These are phyloP conservation scores for Ferrisia virgata DNA, from an alignment of 2,888 invertebrate species.

Conservation along the genomic window DNA sequence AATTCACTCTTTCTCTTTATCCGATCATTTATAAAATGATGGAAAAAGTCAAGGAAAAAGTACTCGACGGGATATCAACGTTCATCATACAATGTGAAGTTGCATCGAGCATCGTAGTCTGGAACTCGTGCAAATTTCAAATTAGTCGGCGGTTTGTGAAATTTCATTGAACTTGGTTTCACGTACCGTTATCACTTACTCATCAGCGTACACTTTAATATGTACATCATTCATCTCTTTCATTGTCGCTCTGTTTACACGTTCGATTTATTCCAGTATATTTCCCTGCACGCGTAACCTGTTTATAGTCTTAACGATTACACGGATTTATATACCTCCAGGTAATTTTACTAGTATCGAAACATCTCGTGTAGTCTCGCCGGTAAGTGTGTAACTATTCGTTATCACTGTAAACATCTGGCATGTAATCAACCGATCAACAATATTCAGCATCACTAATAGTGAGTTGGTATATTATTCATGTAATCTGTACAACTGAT, in stretches of 20 bases:
- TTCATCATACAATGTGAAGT: not conserved
- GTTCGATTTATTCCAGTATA: not conserved
- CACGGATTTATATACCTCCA: not conserved
- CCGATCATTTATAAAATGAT: not conserved
- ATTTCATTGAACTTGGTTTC: not conserved
- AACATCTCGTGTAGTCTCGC: too few species aligned
- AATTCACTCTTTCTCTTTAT: slow-evolving; percentile 21
- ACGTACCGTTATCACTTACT: slow-evolving; percentile 9
- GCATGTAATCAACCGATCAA: not conserved
- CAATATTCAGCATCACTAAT: not conserved
- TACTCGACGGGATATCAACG: not conserved
- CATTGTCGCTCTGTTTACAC: not conserved
- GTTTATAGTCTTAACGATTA: not conserved
- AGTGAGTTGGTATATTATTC: not conserved
- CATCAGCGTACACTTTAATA: not conserved
- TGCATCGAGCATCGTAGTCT: not conserved
- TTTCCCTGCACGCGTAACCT: not conserved
- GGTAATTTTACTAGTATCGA: not conserved
- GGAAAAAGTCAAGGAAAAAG: slow-evolving; percentile 12
- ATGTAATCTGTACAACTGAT: not conserved
- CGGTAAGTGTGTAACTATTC: too few species aligned
- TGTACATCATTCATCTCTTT: not conserved
- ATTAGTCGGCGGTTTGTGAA: not conserved
- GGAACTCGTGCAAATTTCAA: not conserved
- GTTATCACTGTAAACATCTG: too few species aligned